Evolutionary conservation across 2,888 invertebrate species (phyloP).

Genomic region (Brachynemurus nebulosus): DNA sequence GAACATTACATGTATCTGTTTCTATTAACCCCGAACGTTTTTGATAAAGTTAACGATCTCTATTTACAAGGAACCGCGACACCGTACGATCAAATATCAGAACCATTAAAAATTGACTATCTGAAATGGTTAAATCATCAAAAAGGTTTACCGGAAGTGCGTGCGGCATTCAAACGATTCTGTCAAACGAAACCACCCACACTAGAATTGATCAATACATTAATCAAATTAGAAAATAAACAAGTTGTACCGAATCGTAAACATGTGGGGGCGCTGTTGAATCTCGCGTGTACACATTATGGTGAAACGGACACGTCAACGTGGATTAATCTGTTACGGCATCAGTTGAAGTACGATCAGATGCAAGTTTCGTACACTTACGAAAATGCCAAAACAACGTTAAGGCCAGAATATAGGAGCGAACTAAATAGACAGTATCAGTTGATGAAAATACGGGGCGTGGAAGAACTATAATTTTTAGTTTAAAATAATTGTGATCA

Average conservation of each 20-base stretch:
- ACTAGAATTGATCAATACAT: background rate
- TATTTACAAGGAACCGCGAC: background rate
- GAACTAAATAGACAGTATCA: too few relatives aligned
- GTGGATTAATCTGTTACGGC: background rate
- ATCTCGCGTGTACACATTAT: background rate
- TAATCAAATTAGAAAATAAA: background rate
- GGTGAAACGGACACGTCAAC: background rate
- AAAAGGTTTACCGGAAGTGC: background rate
- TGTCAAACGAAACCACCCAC: background rate
- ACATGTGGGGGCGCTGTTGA: background rate
- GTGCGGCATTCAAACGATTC: background rate
- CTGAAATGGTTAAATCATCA: background rate
- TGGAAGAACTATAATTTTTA: too few relatives aligned
- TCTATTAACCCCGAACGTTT: background rate
- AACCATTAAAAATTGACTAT: background rate
- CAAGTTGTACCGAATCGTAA: background rate
- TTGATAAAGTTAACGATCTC: background rate
- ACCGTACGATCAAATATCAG: background rate
- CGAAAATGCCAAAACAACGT: background rate
- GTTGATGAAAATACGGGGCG: too few relatives aligned
- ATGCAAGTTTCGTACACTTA: background rate
- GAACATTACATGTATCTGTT: background rate
- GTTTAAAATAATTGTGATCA: too few relatives aligned
- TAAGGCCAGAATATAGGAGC: background rate
- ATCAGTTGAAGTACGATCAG: background rate